Evolutionary conservation across 2,888 invertebrate genomes (phyloP), one percentile per base, ranked within the genome.

Genomic region (Aspidiotus rigidus): DNA sequence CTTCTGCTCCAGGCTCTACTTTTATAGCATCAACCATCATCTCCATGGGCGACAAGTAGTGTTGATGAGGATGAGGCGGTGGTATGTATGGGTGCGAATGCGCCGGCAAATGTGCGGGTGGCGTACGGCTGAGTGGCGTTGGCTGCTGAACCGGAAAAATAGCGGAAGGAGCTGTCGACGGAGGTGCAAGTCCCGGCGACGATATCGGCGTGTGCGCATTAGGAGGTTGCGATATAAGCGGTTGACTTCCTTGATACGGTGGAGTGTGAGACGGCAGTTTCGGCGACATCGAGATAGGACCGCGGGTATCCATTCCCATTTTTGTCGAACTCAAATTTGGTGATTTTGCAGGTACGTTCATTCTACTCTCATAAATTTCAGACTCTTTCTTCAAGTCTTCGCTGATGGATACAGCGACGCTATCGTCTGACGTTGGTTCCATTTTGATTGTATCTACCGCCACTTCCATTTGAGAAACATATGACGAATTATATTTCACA

Each of bases 381-480:
- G 56, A 86, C 77, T 88, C 88, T 74, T 87, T 88, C 77, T 88
- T 89, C 72, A 88, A 87, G 74, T 84, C 85, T 59, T 87, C 87
- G 74, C 5, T 28, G 28, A 28, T 28, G 28, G 28, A 28, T 28
- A 28, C 28, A 1, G 28, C 28, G 28, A 28, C 28, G 28, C 28
- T 28, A 28, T 67, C 67, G 17, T 67, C 67, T 9, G 44, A 39
- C 9, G 67, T 59, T 15, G 67, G 67, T 40, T 67, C 67, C 57
- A 59, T 67, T 60, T 67, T 67, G 10, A 67, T 67, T 40, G 64
- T 16, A 8, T 67, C 67, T 1, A 67, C 60, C 2, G 60, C 13
- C 42, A 59, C 40, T 59, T 67, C 67, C 53, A 67, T 67, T 28
- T 67, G 67, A 7, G 67, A 67, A 53, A 59, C 60, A 49, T 67